These are phyloP conservation scores for Heliocidaris erythrogramma DNA, from an alignment of 35 echinoderm and acorn worm genomes.

Conservation along the genomic window DNA sequence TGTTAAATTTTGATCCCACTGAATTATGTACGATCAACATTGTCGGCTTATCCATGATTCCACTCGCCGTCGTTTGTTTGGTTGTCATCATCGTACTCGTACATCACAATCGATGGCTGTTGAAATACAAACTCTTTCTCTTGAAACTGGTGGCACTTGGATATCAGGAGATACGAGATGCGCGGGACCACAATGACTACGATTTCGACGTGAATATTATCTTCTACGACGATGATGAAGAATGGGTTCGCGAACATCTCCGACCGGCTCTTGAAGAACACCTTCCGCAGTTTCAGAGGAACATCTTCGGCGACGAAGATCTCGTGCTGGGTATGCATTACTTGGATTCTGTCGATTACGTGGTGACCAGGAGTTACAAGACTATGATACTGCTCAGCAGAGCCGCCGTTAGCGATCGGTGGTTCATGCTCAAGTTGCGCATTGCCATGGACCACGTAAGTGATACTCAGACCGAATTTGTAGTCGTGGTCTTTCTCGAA, in stretches of 20 bases:
- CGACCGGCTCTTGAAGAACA: neutral
- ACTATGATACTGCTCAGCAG: neutral
- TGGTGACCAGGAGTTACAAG: neutral
- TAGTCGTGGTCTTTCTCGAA: neutral
- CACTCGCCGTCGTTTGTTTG: neutral
- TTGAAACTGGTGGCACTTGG: neutral
- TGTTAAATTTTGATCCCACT: neutral
- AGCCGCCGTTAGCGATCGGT: neutral
- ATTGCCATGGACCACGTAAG: neutral
- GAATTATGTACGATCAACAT: neutral
- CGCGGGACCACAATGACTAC: neutral
- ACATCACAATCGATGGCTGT: neutral
- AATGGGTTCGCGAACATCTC: neutral
- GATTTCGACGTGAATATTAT: neutral
- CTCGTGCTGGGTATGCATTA: neutral
- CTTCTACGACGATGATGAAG: too few relatives aligned
- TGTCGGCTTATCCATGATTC: neutral
- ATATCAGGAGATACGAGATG: neutral
- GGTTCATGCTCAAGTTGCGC: neutral
- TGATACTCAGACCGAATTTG: neutral
- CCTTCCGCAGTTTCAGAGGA: neutral
- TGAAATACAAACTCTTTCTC: conserved; percentile 1
- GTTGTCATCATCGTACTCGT: neutral
- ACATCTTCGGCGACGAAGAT: neutral
- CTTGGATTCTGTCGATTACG: neutral